A percentile compares a stretch with the other conserved stretches of the same genome.
These are phyloP conservation scores for Seira sanloemensis DNA, from an alignment of 2,888 invertebrate species.

Conservation along the genomic window DNA sequence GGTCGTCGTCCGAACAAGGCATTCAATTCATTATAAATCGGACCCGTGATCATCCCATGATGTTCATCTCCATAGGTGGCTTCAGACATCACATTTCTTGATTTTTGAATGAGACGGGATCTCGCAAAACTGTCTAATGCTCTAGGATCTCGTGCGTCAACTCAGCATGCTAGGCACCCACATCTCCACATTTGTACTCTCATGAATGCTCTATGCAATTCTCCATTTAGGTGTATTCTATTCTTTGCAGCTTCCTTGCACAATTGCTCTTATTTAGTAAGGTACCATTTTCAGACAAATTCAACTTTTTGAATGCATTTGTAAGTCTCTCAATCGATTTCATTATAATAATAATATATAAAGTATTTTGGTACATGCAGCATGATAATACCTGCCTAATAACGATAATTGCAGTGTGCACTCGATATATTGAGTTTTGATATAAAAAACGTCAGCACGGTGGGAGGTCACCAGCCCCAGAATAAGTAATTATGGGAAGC, in stretches of 20 bases:
- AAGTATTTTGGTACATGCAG: too few species aligned
- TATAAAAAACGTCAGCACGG: conserved; percentile 18
- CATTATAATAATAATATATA: neutral
- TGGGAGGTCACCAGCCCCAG: conserved; percentile 46
- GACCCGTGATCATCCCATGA: too few species aligned
- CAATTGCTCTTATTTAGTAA: neutral
- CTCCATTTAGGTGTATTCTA: too few species aligned
- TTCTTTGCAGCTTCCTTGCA: conserved; percentile 34
- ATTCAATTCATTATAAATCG: too few species aligned
- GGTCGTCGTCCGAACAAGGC: too few species aligned
- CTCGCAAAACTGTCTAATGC: conserved; percentile 19
- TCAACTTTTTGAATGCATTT: neutral
- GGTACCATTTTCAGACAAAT: too few species aligned
- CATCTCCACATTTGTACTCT: conserved; percentile 35
- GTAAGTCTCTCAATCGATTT: too few species aligned
- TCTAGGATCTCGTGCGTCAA: conserved; percentile 57
- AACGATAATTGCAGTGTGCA: neutral
- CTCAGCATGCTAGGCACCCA: conserved; percentile 55
- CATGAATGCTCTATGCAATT: conserved; percentile 30
- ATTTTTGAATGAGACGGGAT: conserved; percentile 19
- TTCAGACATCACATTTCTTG: conserved; percentile 21
- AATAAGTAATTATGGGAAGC: conserved; percentile 34
- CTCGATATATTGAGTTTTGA: conserved; percentile 30
- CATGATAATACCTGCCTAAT: too few species aligned
- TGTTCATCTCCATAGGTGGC: conserved; percentile 31